phyloP scores from a whole-genome alignment of 1,140 invertebrate genomes.

The Dendrolimus punctatus region DNA sequence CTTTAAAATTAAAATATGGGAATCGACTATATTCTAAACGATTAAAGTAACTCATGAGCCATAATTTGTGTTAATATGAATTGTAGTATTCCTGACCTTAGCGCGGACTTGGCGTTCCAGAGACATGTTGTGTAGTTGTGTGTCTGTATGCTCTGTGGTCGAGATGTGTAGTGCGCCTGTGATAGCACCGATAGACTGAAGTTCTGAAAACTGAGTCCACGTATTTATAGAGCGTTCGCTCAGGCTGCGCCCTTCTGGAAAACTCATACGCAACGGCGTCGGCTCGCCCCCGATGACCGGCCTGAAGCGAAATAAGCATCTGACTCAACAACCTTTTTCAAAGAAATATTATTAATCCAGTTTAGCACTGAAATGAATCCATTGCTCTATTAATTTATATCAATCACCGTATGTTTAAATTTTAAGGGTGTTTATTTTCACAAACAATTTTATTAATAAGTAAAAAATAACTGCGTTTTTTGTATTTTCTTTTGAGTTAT shows the following conservation, averaged over 20 bases:
- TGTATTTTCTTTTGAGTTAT: no score
- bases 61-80: conserved; percentile 12
- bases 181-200: conserved; percentile 62
- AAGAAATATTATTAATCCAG: conserved; percentile 2
- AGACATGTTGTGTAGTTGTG: conserved; percentile 76
- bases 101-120: conserved; percentile 85
- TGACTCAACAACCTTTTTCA: conserved; percentile 51
- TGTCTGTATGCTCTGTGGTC: conserved; percentile 50
- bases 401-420: no score
- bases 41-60: no score
- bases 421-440: no score
- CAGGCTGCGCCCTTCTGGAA: conserved; percentile 62
- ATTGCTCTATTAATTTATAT: no score
- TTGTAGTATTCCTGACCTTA: conserved; percentile 73
- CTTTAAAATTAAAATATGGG: no score
- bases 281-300: conserved; percentile 35
- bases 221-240: conserved; percentile 64
- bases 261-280: conserved; percentile 34
- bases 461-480: no score
- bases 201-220: conserved; percentile 49
- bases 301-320: conserved; percentile 47
- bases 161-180: conserved; percentile 32
- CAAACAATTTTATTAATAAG: no score
- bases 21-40: no score
- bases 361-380: neutral